Evolutionary conservation across 2,888 invertebrate species (phyloP).

Genomic region (Cheilosia scutellata): DNA sequence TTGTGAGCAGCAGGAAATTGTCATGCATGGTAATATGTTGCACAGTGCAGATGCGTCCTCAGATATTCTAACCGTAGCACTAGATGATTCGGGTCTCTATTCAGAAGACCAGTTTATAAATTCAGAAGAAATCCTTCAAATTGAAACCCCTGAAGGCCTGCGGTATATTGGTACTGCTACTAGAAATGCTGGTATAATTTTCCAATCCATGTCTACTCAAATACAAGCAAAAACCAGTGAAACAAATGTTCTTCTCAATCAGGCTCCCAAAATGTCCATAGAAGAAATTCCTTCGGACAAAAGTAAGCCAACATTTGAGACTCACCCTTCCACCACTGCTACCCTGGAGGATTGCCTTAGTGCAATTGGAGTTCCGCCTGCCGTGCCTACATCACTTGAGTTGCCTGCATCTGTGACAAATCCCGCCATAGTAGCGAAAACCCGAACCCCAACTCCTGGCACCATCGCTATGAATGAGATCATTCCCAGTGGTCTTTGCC

Average conservation of each 20-base stretch:
- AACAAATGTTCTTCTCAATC: conserved; percentile 90
- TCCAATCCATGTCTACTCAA: conserved; percentile 80
- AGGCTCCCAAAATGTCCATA: conserved; percentile 92
- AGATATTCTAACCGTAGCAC: conserved; percentile 50
- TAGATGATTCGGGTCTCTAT: conserved; percentile 58
- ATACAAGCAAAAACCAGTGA: conserved; percentile 87
- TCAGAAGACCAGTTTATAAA: conserved; percentile 62
- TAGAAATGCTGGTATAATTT: conserved; percentile 76
- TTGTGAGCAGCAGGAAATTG: conserved; percentile 86
- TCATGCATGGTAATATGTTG: conserved; percentile 50
- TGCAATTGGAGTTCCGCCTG: conserved; percentile 86
- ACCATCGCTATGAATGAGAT: conserved; percentile 74
- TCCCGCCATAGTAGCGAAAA: conserved; percentile 88
- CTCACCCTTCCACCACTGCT: conserved; percentile 27
- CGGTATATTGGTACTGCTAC: conserved; percentile 50
- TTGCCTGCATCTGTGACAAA: conserved; percentile 91
- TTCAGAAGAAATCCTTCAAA: conserved; percentile 55
- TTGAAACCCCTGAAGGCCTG: conserved; percentile 60
- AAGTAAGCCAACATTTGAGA: conserved; percentile 57
- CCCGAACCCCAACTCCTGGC: conserved; percentile 80
- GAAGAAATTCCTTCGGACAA: conserved; percentile 88
- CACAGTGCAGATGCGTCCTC: conserved; percentile 34
- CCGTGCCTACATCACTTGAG: conserved; percentile 89
- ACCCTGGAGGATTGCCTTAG: conserved; percentile 86
- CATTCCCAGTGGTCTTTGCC: conserved; percentile 68